A percentile compares a stretch with the other conserved stretches of the same genome.
Conservation (phyloP, 2,888 invertebrate species). For the Mystacides longicornis region DNA sequence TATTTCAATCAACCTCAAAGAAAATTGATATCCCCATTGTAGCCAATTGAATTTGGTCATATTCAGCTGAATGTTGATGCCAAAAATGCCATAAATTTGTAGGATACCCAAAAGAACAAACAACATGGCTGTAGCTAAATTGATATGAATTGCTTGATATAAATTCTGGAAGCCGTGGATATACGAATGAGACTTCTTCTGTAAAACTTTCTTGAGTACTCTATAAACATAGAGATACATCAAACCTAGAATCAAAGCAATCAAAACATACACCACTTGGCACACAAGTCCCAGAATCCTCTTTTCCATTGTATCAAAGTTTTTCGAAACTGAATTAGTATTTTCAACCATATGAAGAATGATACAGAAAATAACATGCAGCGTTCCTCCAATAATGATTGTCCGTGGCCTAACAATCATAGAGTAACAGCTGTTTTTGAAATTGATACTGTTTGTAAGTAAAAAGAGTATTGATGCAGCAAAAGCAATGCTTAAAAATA, state of each 20-base stretch:
- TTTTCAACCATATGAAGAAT: constrained; percentile 73
- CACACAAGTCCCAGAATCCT: constrained; percentile 68
- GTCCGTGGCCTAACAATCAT: constrained; percentile 70
- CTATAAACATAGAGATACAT: constrained; percentile 81
- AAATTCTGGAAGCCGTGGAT: constrained; percentile 74
- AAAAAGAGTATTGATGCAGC: constrained; percentile 80
- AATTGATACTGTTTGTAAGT: constrained; percentile 69
- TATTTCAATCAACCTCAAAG: constrained; percentile 76
- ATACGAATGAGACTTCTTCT: constrained; percentile 71
- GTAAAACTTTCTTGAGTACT: constrained; percentile 64
- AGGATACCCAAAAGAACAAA: constrained; percentile 77
- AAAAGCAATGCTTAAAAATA: constrained; percentile 83
- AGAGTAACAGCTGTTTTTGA: constrained; percentile 62
- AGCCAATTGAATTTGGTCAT: constrained; percentile 75
- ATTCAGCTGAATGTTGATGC: constrained; percentile 43
- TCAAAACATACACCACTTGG: constrained; percentile 78
- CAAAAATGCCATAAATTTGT: constrained; percentile 69
- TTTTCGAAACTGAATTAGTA: constrained; percentile 45
- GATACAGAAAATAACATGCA: constrained; percentile 75
- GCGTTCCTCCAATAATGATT: constrained; percentile 67
- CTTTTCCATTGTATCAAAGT: constrained; percentile 43
- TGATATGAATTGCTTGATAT: constrained; percentile 82
- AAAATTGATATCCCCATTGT: constrained; percentile 87
- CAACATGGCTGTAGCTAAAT: constrained; percentile 77
- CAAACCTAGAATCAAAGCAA: constrained; percentile 75